Evolutionary conservation across 2,113 vertebrate genomes (phyloP), one percentile per base, ranked within the genome.

Genomic region (Serinus canaria): DNA sequence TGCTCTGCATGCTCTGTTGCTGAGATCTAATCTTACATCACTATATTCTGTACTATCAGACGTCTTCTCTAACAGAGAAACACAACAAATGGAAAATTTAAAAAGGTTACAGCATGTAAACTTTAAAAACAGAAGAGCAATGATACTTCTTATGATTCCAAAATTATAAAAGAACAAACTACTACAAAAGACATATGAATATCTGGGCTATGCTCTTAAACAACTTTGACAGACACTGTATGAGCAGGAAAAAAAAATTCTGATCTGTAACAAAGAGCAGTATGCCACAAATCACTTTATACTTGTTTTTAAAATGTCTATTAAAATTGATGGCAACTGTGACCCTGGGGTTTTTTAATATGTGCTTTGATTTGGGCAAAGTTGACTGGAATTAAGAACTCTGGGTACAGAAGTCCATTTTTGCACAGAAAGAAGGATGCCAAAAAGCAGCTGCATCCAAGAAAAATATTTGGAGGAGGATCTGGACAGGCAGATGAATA

Each of bases 391-490:
- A 87, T 72, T 72, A 64, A 64, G 44, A 87, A 68, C 14, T 14
- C 44, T 74, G 22, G 19, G 31, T 93, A 81, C 63, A 59, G 35
- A 92, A 72, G 50, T 33, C 15, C 21, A 56, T 82, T 89, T 89
- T 68, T 49, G 28, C 21, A 89, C 30, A 84, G 23, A 78, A 83
- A 83, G 14, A 62, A 60, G 27, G 52, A 83, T 68, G 44, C 44
- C 73, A 93, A 78, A 25, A 75, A 84, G 8, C 4, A 9, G 18
- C 11, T 35, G 15, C 25, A 66, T 52, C 31, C 53, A 85, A 91
- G 62, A 78, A 92, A 89, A 92, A 80, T 59, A 89, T 79, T 58
- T 92, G 62, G 55, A 91, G 89, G 28, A 87, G 46, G 7, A 83
- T 62, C 31, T 4, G 0, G 47, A 90, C 2, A 3, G 14, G 25